These are phyloP conservation scores for Yponomeuta cagnagella DNA, from an alignment of 2,888 invertebrate genomes.

Conservation along the genomic window DNA sequence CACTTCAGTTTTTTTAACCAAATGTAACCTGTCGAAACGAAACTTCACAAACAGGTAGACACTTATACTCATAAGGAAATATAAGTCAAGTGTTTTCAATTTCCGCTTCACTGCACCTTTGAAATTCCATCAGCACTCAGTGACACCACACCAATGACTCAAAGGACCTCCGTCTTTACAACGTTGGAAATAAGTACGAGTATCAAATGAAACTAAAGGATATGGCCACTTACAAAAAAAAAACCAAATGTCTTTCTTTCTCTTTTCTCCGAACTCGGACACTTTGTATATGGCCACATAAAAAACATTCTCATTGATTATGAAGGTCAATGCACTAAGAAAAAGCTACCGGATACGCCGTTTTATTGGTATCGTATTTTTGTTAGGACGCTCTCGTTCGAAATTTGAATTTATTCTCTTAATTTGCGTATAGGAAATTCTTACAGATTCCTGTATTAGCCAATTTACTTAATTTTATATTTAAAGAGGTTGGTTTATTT, in stretches of 20 bases:
- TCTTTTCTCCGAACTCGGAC: neutral
- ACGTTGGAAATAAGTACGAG: neutral
- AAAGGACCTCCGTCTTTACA: neutral
- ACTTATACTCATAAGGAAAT: neutral
- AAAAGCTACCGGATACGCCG: neutral
- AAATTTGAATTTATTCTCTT: neutral
- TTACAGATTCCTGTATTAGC: neutral
- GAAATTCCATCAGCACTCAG: neutral
- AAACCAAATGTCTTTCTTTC: neutral
- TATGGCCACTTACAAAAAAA: neutral
- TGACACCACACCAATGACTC: neutral
- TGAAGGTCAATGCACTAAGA: neutral
- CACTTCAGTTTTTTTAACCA: too few relatives aligned
- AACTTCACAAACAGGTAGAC: neutral
- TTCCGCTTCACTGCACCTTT: neutral
- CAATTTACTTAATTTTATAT: neutral
- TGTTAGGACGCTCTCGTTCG: neutral
- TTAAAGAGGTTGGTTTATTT: neutral
- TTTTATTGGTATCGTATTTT: neutral
- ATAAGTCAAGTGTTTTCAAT: neutral
- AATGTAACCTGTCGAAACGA: neutral
- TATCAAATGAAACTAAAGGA: too few relatives aligned
- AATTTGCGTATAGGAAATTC: neutral
- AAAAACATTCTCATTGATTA: neutral
- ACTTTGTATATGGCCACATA: neutral